These are phyloP conservation scores for Cosmopolites sordidus DNA, from an alignment of 2,888 invertebrate genomes.

Conservation along the genomic window DNA sequence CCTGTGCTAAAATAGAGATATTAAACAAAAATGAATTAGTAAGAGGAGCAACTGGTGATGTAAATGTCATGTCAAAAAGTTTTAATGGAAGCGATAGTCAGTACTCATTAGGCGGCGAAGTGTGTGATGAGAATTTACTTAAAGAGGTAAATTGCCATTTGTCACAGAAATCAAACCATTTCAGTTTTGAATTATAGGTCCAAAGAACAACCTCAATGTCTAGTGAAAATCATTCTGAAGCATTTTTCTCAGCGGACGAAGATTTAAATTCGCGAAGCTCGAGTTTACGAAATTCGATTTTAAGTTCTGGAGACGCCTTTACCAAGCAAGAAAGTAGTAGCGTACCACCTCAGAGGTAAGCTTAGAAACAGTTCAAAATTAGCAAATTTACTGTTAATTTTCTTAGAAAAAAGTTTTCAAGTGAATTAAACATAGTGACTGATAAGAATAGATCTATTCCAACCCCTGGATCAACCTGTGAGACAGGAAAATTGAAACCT, in stretches of 20 bases:
- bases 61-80: slow-evolving; percentile 51
- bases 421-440: slow-evolving; percentile 55
- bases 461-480: slow-evolving; percentile 41
- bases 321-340: slow-evolving; percentile 43
- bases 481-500: slow-evolving; percentile 42
- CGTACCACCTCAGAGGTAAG: slow-evolving; percentile 37
- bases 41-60: slow-evolving; percentile 19
- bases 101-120: slow-evolving; percentile 60
- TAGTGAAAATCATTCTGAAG: slow-evolving; percentile 86
- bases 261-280: slow-evolving; percentile 71
- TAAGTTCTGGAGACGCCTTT: slow-evolving; percentile 47
- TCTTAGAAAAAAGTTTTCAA: slow-evolving; percentile 54
- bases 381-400: neutral
- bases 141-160: slow-evolving; percentile 58
- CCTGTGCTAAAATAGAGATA: slow-evolving; percentile 1
- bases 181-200: slow-evolving; percentile 47
- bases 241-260: slow-evolving; percentile 91
- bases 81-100: slow-evolving; percentile 64
- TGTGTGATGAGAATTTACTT: slow-evolving; percentile 54
- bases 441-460: slow-evolving; percentile 39
- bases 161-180: neutral
- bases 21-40: neutral
- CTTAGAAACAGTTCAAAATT: no score
- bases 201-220: slow-evolving; percentile 83
- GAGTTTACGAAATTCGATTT: slow-evolving; percentile 63